A percentile compares a stretch with the other conserved stretches of the same genome.
phyloP scores from a whole-genome alignment of 2,888 invertebrate genomes.

The Ypsolopha sequella region DNA sequence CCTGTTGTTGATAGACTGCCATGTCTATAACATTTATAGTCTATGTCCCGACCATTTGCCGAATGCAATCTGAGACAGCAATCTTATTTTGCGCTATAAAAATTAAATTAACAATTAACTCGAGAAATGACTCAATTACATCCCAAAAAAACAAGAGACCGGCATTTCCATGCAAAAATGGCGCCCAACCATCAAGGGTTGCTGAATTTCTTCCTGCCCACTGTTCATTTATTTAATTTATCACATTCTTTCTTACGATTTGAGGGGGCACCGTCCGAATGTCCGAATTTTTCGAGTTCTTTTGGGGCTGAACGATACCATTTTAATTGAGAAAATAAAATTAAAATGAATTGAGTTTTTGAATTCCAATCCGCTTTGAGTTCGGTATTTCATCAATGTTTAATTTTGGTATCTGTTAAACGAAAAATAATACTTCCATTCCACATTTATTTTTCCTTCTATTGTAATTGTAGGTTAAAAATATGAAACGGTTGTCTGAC shows the following conservation, averaged over 20 bases:
- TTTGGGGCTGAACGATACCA: conserved; percentile 12
- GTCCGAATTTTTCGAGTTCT: conserved; percentile 54
- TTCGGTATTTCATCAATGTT: not conserved
- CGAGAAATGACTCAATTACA: conserved; percentile 47
- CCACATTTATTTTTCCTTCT: not conserved
- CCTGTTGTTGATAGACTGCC: conserved; percentile 24
- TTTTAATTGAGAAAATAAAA: conserved; percentile 5
- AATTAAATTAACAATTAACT: conserved; percentile 50
- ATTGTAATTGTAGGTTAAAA: not conserved
- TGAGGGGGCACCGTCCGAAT: conserved; percentile 45
- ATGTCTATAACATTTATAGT: conserved; percentile 26
- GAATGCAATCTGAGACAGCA: not conserved
- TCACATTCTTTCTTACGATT: conserved; percentile 58
- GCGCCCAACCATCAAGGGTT: conserved; percentile 39
- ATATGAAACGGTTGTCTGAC: not conserved
- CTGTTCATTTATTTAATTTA: conserved; percentile 67
- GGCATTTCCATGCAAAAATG: conserved; percentile 9
- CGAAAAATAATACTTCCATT: not conserved
- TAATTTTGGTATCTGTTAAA: not conserved
- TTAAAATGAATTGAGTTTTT: conserved; percentile 5
- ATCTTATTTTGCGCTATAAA: not conserved
- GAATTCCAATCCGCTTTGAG: not conserved
- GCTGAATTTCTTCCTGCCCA: conserved; percentile 53
- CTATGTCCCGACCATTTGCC: conserved; percentile 14
- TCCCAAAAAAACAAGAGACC: conserved; percentile 40